A percentile compares a stretch with the other conserved stretches of the same genome.
Conservation (phyloP, 2,113 vertebrate species). For the Neomonachus schauinslandi region DNA sequence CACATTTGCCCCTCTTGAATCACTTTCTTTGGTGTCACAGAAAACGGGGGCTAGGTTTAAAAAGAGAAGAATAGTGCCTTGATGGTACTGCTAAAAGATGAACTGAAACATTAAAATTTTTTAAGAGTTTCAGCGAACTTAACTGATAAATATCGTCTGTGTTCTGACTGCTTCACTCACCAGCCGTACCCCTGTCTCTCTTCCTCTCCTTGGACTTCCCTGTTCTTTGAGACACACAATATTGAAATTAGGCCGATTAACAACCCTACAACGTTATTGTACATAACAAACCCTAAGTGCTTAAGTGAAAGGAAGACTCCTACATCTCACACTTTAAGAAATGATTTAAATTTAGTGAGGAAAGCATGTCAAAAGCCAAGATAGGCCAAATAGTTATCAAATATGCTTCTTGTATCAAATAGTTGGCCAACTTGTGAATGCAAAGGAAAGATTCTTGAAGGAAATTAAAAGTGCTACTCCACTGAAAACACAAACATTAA, state of each 20-base stretch:
- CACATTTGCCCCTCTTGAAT: not conserved
- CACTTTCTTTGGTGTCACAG: not conserved
- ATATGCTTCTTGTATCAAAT: not conserved
- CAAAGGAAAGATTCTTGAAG: not conserved
- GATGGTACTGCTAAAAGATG: not conserved
- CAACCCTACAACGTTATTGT: not conserved
- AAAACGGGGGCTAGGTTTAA: not conserved
- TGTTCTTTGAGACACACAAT: not conserved
- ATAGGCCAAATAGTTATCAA: not conserved
- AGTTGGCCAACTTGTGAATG: not conserved
- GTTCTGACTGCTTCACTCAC: not conserved
- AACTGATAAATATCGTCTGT: not conserved
- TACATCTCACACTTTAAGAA: not conserved
- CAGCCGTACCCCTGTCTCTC: not conserved
- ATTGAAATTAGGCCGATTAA: not conserved
- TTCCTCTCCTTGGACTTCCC: not conserved
- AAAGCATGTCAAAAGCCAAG: not conserved
- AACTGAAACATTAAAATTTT: not conserved
- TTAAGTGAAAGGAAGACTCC: not conserved
- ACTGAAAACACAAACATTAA: not conserved
- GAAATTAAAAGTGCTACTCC: not conserved
- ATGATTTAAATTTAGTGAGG: not conserved
- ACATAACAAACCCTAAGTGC: not conserved
- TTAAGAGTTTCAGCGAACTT: not conserved
- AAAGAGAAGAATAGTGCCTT: not conserved